phyloP scores from a whole-genome alignment of 1,140 invertebrate genomes.

The Lasaia peninsularis region DNA sequence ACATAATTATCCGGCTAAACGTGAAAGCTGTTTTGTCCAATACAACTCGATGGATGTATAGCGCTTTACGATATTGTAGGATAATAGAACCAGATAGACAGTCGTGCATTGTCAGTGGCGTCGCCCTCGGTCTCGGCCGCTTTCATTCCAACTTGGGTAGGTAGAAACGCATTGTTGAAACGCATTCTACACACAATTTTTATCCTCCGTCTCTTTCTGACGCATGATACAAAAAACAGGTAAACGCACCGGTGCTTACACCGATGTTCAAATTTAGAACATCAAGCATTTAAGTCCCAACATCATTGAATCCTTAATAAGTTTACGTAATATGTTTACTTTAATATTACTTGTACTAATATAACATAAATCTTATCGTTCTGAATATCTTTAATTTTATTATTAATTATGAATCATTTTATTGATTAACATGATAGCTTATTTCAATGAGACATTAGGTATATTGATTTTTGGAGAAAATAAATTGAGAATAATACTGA shows the following conservation, averaged over 20 bases:
- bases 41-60: slow-evolving; percentile 1
- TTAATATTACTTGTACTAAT: not conserved
- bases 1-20: slow-evolving; percentile 41
- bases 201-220: slow-evolving; percentile 49
- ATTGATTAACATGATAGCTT: no score
- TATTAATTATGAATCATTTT: no score
- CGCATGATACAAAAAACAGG: slow-evolving; percentile 59
- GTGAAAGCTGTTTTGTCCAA: slow-evolving; percentile 27
- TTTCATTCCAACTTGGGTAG: slow-evolving; percentile 52
- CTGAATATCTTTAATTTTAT: no score
- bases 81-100: slow-evolving; percentile 67
- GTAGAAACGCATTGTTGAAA: slow-evolving; percentile 51
- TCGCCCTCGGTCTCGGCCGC: slow-evolving; percentile 61
- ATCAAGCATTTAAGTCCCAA: not conserved
- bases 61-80: slow-evolving; percentile 30
- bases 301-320: not conserved
- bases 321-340: not conserved
- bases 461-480: no score
- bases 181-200: slow-evolving; percentile 50
- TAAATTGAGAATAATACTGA: no score
- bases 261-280: slow-evolving; percentile 15
- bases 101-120: slow-evolving; percentile 67
- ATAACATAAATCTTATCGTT: not conserved
- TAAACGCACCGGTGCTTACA: slow-evolving; percentile 45
- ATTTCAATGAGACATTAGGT: no score